phyloP scores from a whole-genome alignment of 1,140 invertebrate species.

The Papilio polyxenes region DNA sequence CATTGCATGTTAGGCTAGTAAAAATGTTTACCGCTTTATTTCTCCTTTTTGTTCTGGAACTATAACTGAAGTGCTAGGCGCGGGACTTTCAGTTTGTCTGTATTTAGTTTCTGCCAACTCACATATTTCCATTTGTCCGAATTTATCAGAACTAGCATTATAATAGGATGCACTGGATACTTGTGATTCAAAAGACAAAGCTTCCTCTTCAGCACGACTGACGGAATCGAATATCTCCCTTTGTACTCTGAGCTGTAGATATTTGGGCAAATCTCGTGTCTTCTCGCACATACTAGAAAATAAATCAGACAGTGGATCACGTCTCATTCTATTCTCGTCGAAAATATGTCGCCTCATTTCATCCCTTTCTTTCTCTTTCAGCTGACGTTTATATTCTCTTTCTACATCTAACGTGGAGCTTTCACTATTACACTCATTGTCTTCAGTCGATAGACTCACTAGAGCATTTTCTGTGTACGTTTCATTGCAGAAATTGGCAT shows the following conservation, averaged over 20 bases:
- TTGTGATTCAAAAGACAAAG: conserved; percentile 38
- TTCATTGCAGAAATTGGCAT: conserved; percentile 41
- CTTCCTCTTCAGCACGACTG: conserved; percentile 41
- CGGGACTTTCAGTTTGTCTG: conserved; percentile 18
- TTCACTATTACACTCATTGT: conserved; percentile 40
- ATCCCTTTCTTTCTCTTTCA: conserved; percentile 38
- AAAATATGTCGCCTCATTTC: conserved; percentile 33
- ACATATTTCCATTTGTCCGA: conserved; percentile 33
- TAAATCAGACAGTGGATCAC: conserved; percentile 42
- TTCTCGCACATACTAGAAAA: conserved; percentile 47
- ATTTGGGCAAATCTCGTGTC: conserved; percentile 44
- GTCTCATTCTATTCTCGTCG: conserved; percentile 38
- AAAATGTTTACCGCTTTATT: neutral
- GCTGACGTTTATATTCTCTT: conserved; percentile 39
- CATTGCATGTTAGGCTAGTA: too few species aligned
- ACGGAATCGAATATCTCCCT: conserved; percentile 45
- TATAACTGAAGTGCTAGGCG: conserved; percentile 26
- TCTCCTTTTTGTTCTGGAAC: conserved; percentile 34
- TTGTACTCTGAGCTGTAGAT: conserved; percentile 44
- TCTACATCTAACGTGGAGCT: conserved; percentile 24
- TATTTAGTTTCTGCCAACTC: conserved; percentile 34
- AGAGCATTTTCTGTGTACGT: conserved; percentile 38
- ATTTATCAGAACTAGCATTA: conserved; percentile 25
- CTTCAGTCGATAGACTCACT: conserved; percentile 37
- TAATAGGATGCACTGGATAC: conserved; percentile 12